Evolutionary conservation across 2,113 vertebrate genomes (phyloP), one percentile per base, ranked within the genome.

Genomic region (Hydropotes inermis): DNA sequence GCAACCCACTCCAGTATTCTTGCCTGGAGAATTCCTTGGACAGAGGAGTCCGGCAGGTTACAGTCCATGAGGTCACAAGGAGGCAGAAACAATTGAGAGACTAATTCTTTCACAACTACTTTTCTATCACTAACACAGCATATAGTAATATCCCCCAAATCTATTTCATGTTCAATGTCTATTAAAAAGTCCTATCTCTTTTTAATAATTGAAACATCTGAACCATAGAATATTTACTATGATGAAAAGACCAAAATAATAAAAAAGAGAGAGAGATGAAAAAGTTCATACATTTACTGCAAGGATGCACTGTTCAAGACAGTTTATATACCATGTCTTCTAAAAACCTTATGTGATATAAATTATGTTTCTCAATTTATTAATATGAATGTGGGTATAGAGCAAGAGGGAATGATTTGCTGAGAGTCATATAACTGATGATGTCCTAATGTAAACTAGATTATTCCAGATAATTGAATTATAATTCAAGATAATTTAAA

Each of bases 31-130:
- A 39, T 39, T 5, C n/a, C n/a, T 39, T 70, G 19, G 10, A 70
- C 0, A 39, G n/a, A 12, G n/a, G 67, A 39, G 10, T 1, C 67
- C 5, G 2, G n/a, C 19, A 6, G 5, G 19, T 5, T 23, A 70
- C n/a, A 13, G n/a, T 39, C n/a, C 10, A 39, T 12, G 5, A 2
- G n/a, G 5, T 39, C 67, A 70, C 67, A 39, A 70, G 19, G 67
- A 39, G n/a, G 19, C 1, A 1, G n/a, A 70, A 39, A 39, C n/a
- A 70, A 39, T 2, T 70, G 19, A 70, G 36, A 39, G n/a, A 3
- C 5, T 1, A 70, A 23, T 39, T 39, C 21, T 70, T 39, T 39
- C 67, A 70, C 19, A 6, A 70, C 11, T 70, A 70, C 36, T 70
- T 39, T 39, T 70, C n/a, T 70, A 6, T 39, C 67, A 70, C n/a